phyloP scores from a whole-genome alignment of 2,113 vertebrate genomes.

The Emydura subglobosa region DNA sequence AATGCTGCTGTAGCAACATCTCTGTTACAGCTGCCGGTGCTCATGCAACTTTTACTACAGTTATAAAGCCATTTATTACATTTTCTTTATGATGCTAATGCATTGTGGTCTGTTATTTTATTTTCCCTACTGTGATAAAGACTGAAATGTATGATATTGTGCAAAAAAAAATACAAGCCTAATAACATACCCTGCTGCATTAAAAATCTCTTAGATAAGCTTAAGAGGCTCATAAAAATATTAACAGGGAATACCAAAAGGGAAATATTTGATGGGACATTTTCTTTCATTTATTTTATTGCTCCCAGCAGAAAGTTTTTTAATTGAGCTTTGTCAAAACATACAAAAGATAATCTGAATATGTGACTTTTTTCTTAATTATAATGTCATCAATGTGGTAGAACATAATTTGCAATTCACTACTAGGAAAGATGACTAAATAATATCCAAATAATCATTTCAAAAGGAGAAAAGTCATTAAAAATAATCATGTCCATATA shows the following conservation, averaged over 20 bases:
- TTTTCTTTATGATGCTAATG: conserved; percentile 86
- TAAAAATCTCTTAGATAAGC: conserved; percentile 81
- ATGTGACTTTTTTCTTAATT: conserved; percentile 66
- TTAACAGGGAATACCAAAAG: conserved; percentile 75
- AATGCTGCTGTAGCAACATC: conserved; percentile 78
- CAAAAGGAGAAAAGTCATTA: conserved; percentile 71
- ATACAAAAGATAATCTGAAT: conserved; percentile 59
- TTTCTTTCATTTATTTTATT: conserved; percentile 77
- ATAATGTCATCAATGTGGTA: conserved; percentile 60
- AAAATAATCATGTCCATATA: conserved; percentile 58
- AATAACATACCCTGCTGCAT: conserved; percentile 73
- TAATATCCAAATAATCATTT: conserved; percentile 72
- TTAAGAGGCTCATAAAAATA: conserved; percentile 79
- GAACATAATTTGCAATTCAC: conserved; percentile 58
- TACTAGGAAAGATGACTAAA: conserved; percentile 57
- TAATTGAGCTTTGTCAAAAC: conserved; percentile 77
- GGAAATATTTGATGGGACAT: conserved; percentile 70
- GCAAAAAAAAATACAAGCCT: conserved; percentile 66
- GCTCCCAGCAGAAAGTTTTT: conserved; percentile 59
- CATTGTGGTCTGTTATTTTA: conserved; percentile 82
- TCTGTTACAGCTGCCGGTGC: conserved; percentile 80
- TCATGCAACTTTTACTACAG: conserved; percentile 84
- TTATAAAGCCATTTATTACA: conserved; percentile 87
- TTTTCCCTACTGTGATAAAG: conserved; percentile 82
- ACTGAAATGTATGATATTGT: conserved; percentile 79